phyloP scores from a whole-genome alignment of 2,797 vertebrate species.

The Sylvia borin region DNA sequence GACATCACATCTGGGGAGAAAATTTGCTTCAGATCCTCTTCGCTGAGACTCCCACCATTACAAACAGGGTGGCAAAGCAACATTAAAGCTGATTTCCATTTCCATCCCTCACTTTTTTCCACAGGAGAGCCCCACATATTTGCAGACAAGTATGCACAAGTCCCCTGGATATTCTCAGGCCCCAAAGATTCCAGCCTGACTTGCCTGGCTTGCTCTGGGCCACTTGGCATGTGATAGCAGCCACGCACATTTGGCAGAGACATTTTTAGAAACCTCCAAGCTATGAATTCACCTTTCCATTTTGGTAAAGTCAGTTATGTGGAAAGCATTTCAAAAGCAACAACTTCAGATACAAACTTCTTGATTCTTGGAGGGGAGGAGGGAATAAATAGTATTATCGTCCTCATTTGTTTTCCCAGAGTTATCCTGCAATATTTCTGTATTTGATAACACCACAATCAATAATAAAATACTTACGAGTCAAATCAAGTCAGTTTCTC shows the following conservation, averaged over 20 bases:
- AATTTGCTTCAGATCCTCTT: background rate
- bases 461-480: background rate
- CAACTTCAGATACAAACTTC: background rate
- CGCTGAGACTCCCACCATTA: background rate
- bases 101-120: background rate
- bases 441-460: background rate
- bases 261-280: constrained; percentile 68
- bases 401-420: background rate
- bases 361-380: background rate
- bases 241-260: constrained; percentile 49
- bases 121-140: constrained; percentile 13
- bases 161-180: constrained; percentile 68
- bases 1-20: background rate
- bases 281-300: constrained; percentile 64
- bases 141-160: constrained; percentile 49
- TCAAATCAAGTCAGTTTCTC: background rate
- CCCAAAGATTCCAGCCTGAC: constrained; percentile 60
- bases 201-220: constrained; percentile 49
- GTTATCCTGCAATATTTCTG: background rate
- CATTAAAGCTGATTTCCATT: background rate
- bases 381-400: background rate
- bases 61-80: background rate
- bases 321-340: constrained; percentile 50
- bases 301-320: constrained; percentile 40
- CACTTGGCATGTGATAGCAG: constrained; percentile 64